Evolutionary conservation across 2,888 invertebrate genomes (phyloP).

Genomic region (Teinopalpus imperialis): DNA sequence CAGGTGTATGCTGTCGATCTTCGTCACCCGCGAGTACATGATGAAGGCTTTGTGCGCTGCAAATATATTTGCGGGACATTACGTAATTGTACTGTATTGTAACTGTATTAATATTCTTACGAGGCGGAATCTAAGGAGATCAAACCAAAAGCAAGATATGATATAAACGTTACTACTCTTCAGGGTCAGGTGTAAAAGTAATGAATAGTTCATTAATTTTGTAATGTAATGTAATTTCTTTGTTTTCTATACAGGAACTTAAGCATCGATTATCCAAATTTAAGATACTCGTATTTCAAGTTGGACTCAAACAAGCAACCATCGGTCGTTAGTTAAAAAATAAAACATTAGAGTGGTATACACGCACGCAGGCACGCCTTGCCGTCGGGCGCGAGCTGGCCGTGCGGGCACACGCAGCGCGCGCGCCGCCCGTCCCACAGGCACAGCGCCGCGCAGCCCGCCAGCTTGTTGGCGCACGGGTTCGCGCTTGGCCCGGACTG

Average conservation of each 20-base stretch:
- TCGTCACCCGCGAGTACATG: slow-evolving; percentile 90
- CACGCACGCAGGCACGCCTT: slow-evolving; percentile 83
- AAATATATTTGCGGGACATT: slow-evolving; percentile 9
- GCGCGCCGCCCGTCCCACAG: slow-evolving; percentile 87
- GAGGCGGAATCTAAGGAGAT: too few species aligned
- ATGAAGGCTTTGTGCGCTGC: slow-evolving; percentile 90
- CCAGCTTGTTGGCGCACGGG: slow-evolving; percentile 46
- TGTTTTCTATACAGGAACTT: too few species aligned
- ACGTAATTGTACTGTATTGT: too few species aligned
- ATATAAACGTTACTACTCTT: not conserved
- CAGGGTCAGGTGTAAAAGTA: too few species aligned
- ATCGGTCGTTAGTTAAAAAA: too few species aligned
- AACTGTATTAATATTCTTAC: too few species aligned
- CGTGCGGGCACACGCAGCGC: slow-evolving; percentile 92
- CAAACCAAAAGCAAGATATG: not conserved
- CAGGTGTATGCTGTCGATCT: slow-evolving; percentile 91
- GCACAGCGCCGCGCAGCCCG: slow-evolving; percentile 86
- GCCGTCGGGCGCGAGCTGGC: slow-evolving; percentile 85
- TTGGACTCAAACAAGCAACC: too few species aligned
- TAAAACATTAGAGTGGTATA: not conserved
- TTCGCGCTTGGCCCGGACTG: slow-evolving; percentile 51
- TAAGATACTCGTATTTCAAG: too few species aligned
- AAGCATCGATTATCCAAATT: too few species aligned
- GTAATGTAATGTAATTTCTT: too few species aligned
- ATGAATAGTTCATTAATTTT: too few species aligned